Base-by-base conservation (phyloP, 2,113 vertebrate genomes). In the Xyrauchen texanus region DNA sequence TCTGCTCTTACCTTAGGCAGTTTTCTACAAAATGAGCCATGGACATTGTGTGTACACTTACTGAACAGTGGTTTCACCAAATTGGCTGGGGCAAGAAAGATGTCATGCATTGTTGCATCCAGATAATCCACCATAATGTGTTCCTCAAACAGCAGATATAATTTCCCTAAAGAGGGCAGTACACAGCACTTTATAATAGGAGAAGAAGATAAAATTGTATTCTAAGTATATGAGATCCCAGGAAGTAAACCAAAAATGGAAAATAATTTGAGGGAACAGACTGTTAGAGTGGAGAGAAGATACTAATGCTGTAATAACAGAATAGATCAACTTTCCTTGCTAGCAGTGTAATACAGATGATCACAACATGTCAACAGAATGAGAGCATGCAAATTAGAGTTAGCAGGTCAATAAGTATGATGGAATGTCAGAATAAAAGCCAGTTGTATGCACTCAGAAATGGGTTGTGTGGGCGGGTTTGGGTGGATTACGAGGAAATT, bases 361-460 rank as follows among this genome's bases (percentile, higher is more conserved):
- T 60, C 69, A 72, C 53, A 58, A 42, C 3, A 8, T 73, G 70
- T 73, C 42, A 61, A 60, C 57, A 49, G 70, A 73, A 61, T 47
- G 44, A 73, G 45, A 60, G 44, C 68, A 42, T 8, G 55, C 70
- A 73, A 73, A 73, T 73, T 57, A 61, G 44, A 61, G 57, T 61
- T 73, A 73, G 70, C 70, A 73, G 70, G 70, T 61, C 70, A 61
- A 61, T 73, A 73, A 73, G 55, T 73, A 61, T 12, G 58, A 74
- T 0, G 45, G 9, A 13, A 16, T 10, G 2, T 52, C 12, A 66
- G 34, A 67, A 65, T n/a, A 8, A 76, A 55, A 21, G 7, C 6
- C 8, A 52, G n/a, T 46, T 58, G 8, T 60, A 7, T 68, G 44
- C 5, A 0, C 42, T 66, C 52, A 0, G 63, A 67, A 66, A 47